phyloP scores from a whole-genome alignment of 2,113 vertebrate genomes.

The Caranx melampygus region DNA sequence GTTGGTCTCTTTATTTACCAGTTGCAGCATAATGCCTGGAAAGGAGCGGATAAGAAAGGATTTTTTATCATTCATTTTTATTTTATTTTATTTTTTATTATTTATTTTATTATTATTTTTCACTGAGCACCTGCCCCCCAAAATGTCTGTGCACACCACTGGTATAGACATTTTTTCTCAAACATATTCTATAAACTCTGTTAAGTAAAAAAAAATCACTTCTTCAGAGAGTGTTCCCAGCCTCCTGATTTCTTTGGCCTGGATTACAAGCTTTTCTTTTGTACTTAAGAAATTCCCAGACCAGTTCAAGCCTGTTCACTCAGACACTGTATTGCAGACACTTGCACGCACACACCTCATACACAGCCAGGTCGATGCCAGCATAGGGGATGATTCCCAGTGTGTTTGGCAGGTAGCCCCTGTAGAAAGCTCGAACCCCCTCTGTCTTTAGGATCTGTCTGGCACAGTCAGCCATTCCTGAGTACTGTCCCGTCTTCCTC shows the following conservation, averaged over 20 bases:
- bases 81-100: no score
- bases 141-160: no score
- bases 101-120: no score
- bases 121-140: no score
- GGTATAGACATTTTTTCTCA: background rate
- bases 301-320: background rate
- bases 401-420: constrained; percentile 80
- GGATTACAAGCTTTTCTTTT: background rate
- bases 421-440: constrained; percentile 74
- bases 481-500: constrained; percentile 77
- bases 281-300: background rate
- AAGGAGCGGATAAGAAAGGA: no score
- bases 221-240: background rate
- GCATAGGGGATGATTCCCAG: constrained; percentile 81
- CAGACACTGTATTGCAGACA: background rate
- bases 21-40: no score
- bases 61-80: no score
- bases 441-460: constrained; percentile 74
- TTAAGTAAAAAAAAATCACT: background rate
- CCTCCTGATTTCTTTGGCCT: background rate
- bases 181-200: background rate
- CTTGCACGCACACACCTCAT: constrained; percentile 64
- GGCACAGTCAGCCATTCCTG: constrained; percentile 76
- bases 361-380: constrained; percentile 80
- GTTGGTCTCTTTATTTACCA: no score